A percentile compares a stretch with the other conserved stretches of the same genome.
Evolutionary conservation across 2,888 invertebrate species (phyloP).

Genomic region (Sturmia bella): DNA sequence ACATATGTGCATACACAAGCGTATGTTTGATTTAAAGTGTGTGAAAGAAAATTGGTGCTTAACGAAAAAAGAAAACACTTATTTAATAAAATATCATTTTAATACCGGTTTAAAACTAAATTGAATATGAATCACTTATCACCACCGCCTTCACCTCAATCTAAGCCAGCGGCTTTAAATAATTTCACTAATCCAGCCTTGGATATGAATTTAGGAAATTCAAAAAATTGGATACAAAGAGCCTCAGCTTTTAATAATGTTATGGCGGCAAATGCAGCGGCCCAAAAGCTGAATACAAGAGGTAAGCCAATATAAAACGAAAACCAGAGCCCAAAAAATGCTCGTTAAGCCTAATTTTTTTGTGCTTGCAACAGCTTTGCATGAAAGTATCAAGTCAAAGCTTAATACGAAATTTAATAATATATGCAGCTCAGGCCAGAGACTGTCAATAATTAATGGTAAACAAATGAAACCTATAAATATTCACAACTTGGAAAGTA

Average conservation of each 20-base stretch:
- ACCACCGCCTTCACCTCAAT: conserved; percentile 81
- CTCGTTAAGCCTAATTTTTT: too few relatives aligned
- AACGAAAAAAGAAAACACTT: conserved; percentile 5
- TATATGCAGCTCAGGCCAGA: too few relatives aligned
- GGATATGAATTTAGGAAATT: conserved; percentile 76
- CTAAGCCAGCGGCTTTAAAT: conserved; percentile 74
- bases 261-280: conserved; percentile 80
- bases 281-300: conserved; percentile 79
- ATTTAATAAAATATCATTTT: neutral
- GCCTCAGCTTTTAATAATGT: conserved; percentile 81
- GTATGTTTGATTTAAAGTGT: neutral
- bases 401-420: too few relatives aligned
- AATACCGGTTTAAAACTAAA: neutral
- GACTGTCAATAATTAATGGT: too few relatives aligned
- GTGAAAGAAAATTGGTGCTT: neutral
- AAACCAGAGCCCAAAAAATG: neutral
- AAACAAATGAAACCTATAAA: too few relatives aligned
- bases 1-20: conserved; percentile 5
- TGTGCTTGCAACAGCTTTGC: too few relatives aligned
- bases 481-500: too few relatives aligned
- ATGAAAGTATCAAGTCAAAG: too few relatives aligned
- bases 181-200: conserved; percentile 75
- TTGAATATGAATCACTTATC: conserved; percentile 81
- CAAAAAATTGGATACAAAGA: conserved; percentile 81
- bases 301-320: conserved; percentile 74